These are phyloP conservation scores for Sciurus carolinensis DNA, from an alignment of 2,797 vertebrate species.

Conservation along the genomic window DNA sequence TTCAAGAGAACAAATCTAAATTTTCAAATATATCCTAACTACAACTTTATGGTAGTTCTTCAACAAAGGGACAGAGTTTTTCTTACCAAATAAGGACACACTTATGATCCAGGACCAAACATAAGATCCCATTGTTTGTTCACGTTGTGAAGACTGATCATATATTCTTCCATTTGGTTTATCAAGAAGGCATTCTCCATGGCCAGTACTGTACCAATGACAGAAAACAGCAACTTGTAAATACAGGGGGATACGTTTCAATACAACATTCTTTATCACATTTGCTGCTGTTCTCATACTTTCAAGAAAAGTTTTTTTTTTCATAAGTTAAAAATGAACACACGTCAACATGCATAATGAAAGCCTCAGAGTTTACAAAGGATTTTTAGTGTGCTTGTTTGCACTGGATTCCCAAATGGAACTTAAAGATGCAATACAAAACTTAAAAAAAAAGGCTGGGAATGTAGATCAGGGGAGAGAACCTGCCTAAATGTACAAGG, in stretches of 20 bases:
- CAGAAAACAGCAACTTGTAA: slow-evolving; percentile 60
- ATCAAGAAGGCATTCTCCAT: slow-evolving; percentile 73
- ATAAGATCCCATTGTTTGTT: no score
- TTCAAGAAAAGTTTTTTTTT: slow-evolving; percentile 24
- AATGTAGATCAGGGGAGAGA: background rate
- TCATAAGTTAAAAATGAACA: background rate
- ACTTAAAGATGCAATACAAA: background rate
- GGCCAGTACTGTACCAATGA: slow-evolving; percentile 92
- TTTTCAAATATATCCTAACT: slow-evolving; percentile 14
- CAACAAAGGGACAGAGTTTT: slow-evolving; percentile 26
- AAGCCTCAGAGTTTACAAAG: background rate
- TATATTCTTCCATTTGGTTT: no score
- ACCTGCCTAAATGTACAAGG: no score
- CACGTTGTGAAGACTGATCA: no score
- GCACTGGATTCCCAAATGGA: background rate
- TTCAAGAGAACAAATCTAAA: slow-evolving; percentile 1
- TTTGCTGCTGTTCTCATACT: background rate
- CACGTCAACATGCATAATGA: background rate
- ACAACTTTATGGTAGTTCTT: background rate
- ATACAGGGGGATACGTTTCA: background rate
- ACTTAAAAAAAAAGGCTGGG: background rate
- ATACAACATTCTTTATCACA: background rate
- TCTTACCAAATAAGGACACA: slow-evolving; percentile 89
- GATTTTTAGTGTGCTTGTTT: background rate
- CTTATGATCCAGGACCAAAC: no score